Evolutionary conservation across 1,140 invertebrate genomes (phyloP), one percentile per base, ranked within the genome.

Genomic region (Wasmannia auropunctata): DNA sequence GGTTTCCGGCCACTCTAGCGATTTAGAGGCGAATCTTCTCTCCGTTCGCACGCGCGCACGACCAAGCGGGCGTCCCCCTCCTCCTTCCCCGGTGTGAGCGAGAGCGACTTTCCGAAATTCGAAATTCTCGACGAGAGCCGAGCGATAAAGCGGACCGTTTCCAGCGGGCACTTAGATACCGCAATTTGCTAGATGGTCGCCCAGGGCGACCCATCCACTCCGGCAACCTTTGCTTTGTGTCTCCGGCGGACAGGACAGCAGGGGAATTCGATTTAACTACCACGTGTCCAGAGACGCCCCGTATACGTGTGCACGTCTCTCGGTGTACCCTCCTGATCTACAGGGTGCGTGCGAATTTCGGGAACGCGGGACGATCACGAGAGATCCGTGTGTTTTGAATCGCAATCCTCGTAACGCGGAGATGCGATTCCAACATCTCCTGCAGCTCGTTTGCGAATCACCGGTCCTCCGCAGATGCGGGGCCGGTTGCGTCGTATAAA

Each of bases 211-310:
- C 86, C 89, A 88, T 91, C 91, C 90, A 88, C 86, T 89, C 90
- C 87, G 74, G 77, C 87, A 91, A 91, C 90, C 90, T 91, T 91
- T 91, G 93, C 91, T 91, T 91, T 92, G 91, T 93, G 92, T 91
- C 93, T 93, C 92, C 91, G 91, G 83, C 88, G 89, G 89, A 87
- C 90, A 91, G 91, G 90, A 90, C 90, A 90, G 86, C 90, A 88
- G 88, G 91, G 90, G 92, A 92, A 94, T 93, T 94, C 93, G 92
- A 94, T 94, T 94, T 92, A 93, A 94, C 92, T 92, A 92, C 92
- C 92, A 93, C 91, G 91, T 88, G 90, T 85, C 62, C 89, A 49
- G 85, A 54, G 51, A 88, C 43, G 75, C 40, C 31, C n/a, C 88
- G 80, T 88, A 77, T 84, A 85, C 86, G 72, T 88, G 88, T 86